These are phyloP conservation scores for Clytia hemisphaerica DNA, from an alignment of 30 jellyfish, hydroid and myxozoan genomes.

Conservation along the genomic window DNA sequence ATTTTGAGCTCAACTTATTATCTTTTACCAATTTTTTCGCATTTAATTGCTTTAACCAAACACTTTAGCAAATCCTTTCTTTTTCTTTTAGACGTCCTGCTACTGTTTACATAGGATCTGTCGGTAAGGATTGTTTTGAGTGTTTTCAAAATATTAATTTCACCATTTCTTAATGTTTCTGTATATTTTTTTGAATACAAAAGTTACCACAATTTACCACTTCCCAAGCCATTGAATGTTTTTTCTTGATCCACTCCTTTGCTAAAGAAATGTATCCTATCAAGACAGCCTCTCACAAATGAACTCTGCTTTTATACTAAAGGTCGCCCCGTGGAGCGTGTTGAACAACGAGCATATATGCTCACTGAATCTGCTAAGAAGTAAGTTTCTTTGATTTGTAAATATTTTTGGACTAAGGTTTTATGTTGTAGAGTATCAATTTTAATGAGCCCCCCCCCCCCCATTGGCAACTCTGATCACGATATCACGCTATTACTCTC, in stretches of 20 bases:
- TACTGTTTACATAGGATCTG: conserved; percentile 90
- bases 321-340: conserved; percentile 99
- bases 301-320: too few relatives aligned
- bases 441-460: too few relatives aligned
- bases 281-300: too few relatives aligned
- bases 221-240: too few relatives aligned
- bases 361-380: conserved; percentile 64
- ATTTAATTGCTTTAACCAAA: background rate
- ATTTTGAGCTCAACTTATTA: too few relatives aligned
- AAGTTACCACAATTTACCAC: too few relatives aligned
- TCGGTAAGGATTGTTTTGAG: conserved; percentile 36
- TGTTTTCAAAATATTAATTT: background rate
- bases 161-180: background rate
- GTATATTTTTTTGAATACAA: too few relatives aligned
- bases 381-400: conserved; percentile 54
- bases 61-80: background rate
- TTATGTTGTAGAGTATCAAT: too few relatives aligned
- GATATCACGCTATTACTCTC: background rate
- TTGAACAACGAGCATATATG: conserved; percentile 82
- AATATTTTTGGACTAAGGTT: conserved; percentile 73
- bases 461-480: too few relatives aligned
- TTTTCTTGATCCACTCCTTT: too few relatives aligned
- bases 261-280: too few relatives aligned
- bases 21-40: too few relatives aligned
- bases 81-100: conserved; percentile 94